A percentile compares a stretch with the other conserved stretches of the same genome.
Evolutionary conservation across 2,113 vertebrate species (phyloP).

Genomic region (Dicerorhinus sumatrensis): DNA sequence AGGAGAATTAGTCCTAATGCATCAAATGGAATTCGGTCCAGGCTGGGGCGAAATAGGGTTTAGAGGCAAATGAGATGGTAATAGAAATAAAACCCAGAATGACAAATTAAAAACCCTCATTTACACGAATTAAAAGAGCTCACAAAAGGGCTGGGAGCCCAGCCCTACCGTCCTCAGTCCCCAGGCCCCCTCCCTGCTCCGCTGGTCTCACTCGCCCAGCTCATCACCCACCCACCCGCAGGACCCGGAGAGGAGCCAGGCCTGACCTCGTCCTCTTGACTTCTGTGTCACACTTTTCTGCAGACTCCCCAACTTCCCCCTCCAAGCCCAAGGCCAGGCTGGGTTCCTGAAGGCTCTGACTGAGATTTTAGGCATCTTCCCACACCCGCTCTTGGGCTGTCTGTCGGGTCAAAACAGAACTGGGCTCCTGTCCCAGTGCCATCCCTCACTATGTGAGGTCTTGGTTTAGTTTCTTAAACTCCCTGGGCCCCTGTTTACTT

Average conservation of each 20-base stretch:
- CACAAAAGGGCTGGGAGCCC: constrained; percentile 83
- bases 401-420: neutral
- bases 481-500: neutral
- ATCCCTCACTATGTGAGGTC: neutral
- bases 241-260: neutral
- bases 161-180: constrained; percentile 73
- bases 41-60: constrained; percentile 87
- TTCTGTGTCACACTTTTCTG: neutral
- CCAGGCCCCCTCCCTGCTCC: neutral
- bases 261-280: neutral
- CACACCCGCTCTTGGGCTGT: rapidly evolving
- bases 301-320: neutral
- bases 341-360: neutral
- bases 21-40: constrained; percentile 90
- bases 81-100: constrained; percentile 90
- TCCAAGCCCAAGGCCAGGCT: neutral
- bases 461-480: constrained; percentile 8
- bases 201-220: neutral
- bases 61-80: constrained; percentile 91
- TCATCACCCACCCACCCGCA: neutral
- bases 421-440: neutral
- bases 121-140: constrained; percentile 89
- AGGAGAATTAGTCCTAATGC: constrained; percentile 92
- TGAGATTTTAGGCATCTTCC: neutral
- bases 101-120: constrained; percentile 92